phyloP scores from a whole-genome alignment of 2,888 invertebrate species.

The Oscheius sp. region DNA sequence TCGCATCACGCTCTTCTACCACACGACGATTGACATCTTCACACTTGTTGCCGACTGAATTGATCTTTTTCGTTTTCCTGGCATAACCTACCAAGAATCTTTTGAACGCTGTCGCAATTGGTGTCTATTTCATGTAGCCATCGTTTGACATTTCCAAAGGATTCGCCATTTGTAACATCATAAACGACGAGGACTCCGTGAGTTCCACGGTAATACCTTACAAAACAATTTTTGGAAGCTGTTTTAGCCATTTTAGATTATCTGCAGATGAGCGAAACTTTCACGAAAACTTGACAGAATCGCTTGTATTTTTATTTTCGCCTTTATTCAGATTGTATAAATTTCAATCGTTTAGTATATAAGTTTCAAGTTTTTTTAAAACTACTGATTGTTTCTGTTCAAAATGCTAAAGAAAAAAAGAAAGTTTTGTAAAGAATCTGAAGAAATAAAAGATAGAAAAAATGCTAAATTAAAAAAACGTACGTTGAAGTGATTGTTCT shows the following conservation, averaged over 20 bases:
- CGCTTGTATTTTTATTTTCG: neutral
- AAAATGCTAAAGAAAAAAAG: too few species aligned
- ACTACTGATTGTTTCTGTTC: too few species aligned
- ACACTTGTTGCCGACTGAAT: conserved; percentile 89
- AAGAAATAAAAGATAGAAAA: too few species aligned
- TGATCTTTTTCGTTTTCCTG: neutral
- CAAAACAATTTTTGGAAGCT: conserved; percentile 32
- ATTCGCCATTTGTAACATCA: conserved; percentile 97
- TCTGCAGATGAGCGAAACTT: too few species aligned
- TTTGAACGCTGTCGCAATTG: conserved; percentile 85
- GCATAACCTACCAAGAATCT: conserved; percentile 57
- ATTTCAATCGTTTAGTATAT: too few species aligned
- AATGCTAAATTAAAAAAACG: conserved; percentile 28
- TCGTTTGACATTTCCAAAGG: conserved; percentile 97
- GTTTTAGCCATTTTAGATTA: too few species aligned
- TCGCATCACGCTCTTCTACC: conserved; percentile 94
- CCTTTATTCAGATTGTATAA: too few species aligned
- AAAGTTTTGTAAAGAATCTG: too few species aligned
- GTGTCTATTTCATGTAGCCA: conserved; percentile 99
- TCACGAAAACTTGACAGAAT: neutral
- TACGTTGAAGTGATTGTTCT: conserved; percentile 97
- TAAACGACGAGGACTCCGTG: conserved; percentile 99
- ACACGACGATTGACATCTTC: conserved; percentile 93
- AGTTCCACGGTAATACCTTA: conserved; percentile 92
- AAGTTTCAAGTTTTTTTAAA: too few species aligned